Conservation (phyloP, 2,888 invertebrate genomes). For the Drosophila neonasuta region DNA sequence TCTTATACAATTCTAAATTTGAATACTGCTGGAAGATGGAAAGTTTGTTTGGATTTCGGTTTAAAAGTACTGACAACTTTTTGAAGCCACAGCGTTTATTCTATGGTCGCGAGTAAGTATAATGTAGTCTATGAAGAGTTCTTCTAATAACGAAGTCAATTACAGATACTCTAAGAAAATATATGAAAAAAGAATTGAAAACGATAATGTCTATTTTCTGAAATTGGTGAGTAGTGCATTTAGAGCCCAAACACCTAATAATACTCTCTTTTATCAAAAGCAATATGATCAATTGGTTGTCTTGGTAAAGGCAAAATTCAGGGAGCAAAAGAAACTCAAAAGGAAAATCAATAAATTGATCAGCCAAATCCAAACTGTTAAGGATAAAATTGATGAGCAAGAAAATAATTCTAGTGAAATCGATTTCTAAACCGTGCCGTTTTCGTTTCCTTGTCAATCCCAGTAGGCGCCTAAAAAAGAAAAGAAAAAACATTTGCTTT, state of each 20-base stretch:
- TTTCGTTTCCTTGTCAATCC: background rate
- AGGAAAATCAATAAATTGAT: slow-evolving; percentile 8
- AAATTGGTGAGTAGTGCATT: slow-evolving; percentile 19
- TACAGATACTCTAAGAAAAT: slow-evolving; percentile 20
- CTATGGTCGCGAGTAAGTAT: slow-evolving; percentile 11
- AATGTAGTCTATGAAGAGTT: background rate
- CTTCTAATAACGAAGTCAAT: background rate
- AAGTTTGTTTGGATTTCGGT: slow-evolving; percentile 14
- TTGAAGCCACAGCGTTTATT: slow-evolving; percentile 9
- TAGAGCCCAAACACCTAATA: background rate
- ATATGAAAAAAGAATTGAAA: slow-evolving; percentile 44
- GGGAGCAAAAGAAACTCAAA: slow-evolving; percentile 5
- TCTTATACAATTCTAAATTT: slow-evolving; percentile 5
- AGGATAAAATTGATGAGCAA: slow-evolving; percentile 9
- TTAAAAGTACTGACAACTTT: slow-evolving; percentile 8
- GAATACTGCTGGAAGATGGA: slow-evolving; percentile 13
- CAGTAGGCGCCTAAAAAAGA: background rate
- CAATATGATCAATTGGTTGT: slow-evolving; percentile 13
- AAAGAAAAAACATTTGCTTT: background rate
- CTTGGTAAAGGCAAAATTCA: slow-evolving; percentile 2
- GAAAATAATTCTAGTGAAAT: slow-evolving; percentile 1
- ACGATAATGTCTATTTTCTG: slow-evolving; percentile 42
- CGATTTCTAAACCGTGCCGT: slow-evolving; percentile 6
- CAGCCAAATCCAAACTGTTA: slow-evolving; percentile 1
- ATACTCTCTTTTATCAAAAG: background rate